Evolutionary conservation across 1,140 invertebrate genomes (phyloP), one percentile per base, ranked within the genome.

Genomic region (Anoplophora glabripennis): DNA sequence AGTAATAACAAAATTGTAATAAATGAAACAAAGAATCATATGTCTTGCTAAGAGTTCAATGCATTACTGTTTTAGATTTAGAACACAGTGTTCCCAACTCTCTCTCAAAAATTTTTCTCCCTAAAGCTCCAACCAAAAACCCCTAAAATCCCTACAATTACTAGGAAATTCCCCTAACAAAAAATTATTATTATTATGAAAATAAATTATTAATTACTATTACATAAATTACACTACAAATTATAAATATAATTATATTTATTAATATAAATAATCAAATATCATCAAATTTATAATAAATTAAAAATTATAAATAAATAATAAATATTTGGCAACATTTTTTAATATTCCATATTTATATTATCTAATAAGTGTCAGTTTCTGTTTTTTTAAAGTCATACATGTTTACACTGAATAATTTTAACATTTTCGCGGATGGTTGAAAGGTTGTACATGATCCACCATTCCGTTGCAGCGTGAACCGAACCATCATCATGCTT

Each of bases 381-480:
- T 58, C 33, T 17, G 8, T 14, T 21, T 58, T 54, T 58, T 58
- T 58, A 34, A 58, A 58, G 38, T 59, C 57, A 54, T 53, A 59
- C 21, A 54, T 59, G 8, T 54, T 59, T 7, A 48, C 28, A 59
- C 3, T 58, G 14, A 53, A 58, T 41, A 59, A 59, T 28, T 34
- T 10, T 42, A 42, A 42, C 40, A 42, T 42, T 42, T 42, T 42
- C n/a, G 40, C 12, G 17, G 40, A 42, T n/a, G 40, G 40, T 14
- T 42, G 12, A 59, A 59, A 59, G 3, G 14, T 59, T 14, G 21
- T 17, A 34, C 52, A 68, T 57, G 54, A 67, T 64, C 63, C 52
- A 65, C 45, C 38, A 62, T 61, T 59, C 21, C 53, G 52, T 34
- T 65, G 44, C 40, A 65, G 33, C n/a, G 36, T 45, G 11, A 62